Percentiles rank a stretch among this genome's conserved stretches.
phyloP scores from a whole-genome alignment of 2,113 vertebrate species.

The Benitochromis conjunctus region DNA sequence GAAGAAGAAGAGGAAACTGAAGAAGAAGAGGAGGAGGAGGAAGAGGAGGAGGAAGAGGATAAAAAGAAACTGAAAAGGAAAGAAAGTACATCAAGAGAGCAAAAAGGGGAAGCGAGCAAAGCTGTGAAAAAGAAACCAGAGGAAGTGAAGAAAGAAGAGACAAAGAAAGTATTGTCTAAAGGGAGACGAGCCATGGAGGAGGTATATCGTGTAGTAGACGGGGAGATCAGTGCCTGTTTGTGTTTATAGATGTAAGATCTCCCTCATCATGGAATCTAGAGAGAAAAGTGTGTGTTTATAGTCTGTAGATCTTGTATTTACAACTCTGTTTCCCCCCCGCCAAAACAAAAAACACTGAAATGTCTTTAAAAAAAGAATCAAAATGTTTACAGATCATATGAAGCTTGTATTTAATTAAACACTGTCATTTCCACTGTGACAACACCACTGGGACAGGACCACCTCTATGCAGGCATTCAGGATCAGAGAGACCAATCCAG shows the following conservation, averaged over 20 bases:
- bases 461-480: not conserved
- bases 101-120: conserved; percentile 13
- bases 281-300: not conserved
- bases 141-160: conserved; percentile 31
- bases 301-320: not conserved
- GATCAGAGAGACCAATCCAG: not conserved
- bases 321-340: not conserved
- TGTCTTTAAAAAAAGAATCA: not conserved
- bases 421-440: not conserved
- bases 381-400: not conserved
- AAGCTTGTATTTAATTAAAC: not conserved
- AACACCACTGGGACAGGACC: not conserved
- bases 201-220: conserved; percentile 45
- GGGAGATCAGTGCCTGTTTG: conserved; percentile 17
- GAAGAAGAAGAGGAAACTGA: not conserved
- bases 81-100: not conserved
- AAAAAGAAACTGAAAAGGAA: conserved; percentile 11
- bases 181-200: conserved; percentile 35
- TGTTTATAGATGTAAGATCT: not conserved
- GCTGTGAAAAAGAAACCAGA: conserved; percentile 2
- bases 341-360: not conserved
- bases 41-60: not conserved
- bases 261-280: not conserved
- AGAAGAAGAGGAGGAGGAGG: not conserved
- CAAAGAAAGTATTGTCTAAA: conserved; percentile 19